phyloP scores from a whole-genome alignment of 2,888 invertebrate genomes.

The Keiferia lycopersicella region DNA sequence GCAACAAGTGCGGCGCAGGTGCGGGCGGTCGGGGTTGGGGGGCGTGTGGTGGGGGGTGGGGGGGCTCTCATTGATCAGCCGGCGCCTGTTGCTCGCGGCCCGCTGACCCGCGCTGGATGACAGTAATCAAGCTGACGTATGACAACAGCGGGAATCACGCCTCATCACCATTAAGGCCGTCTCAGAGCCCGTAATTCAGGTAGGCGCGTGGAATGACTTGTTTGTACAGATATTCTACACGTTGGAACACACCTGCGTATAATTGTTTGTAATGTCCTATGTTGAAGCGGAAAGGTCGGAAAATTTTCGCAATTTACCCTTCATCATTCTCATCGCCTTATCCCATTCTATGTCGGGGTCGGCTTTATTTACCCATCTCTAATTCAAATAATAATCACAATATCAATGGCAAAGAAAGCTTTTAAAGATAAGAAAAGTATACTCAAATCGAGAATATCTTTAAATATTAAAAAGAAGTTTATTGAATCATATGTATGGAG shows the following conservation, averaged over 20 bases:
- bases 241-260: background rate
- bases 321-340: no score
- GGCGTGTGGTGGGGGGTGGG: background rate
- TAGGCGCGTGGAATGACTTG: background rate
- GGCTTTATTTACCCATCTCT: no score
- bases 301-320: no score
- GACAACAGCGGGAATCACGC: constrained; percentile 21
- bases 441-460: no score
- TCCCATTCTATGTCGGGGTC: no score
- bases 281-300: no score
- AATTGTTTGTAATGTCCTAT: no score
- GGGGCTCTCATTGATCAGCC: constrained; percentile 29
- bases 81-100: constrained; percentile 28
- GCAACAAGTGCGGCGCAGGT: constrained; percentile 32
- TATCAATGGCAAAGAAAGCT: no score
- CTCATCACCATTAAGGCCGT: constrained; percentile 24
- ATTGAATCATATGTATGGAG: no score
- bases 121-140: constrained; percentile 28
- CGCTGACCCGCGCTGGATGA: constrained; percentile 16
- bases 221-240: background rate
- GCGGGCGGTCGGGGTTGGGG: constrained; percentile 4
- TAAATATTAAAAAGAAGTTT: no score
- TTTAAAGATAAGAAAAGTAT: no score
- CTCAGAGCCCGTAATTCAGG: constrained; percentile 12
- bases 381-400: no score